Percentiles rank a stretch among this genome's conserved stretches.
Conservation (phyloP, 2,888 invertebrate species). For the Acanthosoma haemorrhoidale region DNA sequence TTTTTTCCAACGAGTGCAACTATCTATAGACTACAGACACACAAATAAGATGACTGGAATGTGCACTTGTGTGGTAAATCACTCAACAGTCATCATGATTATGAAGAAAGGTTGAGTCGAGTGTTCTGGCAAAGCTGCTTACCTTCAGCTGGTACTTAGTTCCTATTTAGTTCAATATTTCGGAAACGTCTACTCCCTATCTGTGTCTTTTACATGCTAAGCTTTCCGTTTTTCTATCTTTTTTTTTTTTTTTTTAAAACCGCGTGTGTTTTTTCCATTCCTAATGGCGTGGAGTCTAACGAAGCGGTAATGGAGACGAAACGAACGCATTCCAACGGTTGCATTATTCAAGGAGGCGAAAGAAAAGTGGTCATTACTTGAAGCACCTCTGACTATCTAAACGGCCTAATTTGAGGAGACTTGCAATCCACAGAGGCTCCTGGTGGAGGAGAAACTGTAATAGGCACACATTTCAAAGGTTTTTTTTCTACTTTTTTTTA, state of each 20-base stretch:
- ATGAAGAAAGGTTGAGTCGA: too few relatives aligned
- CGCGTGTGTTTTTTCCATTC: not conserved
- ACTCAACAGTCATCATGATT: too few relatives aligned
- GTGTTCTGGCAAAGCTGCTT: too few relatives aligned
- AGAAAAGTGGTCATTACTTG: constrained; percentile 3
- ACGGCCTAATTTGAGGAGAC: not conserved
- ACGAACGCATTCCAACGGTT: not conserved
- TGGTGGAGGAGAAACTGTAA: not conserved
- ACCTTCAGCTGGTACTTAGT: too few relatives aligned
- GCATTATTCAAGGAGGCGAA: not conserved
- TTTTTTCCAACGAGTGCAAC: too few relatives aligned
- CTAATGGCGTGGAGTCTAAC: not conserved
- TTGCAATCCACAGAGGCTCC: not conserved
- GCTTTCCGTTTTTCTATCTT: too few relatives aligned
- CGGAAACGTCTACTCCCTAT: not conserved
- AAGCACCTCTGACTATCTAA: constrained; percentile 10
- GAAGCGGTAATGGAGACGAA: constrained; percentile 10
- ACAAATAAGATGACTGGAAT: too few relatives aligned
- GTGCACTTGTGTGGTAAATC: too few relatives aligned
- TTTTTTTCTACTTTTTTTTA: not conserved
- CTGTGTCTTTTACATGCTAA: not conserved
- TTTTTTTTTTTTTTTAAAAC: not conserved
- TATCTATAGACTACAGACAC: too few relatives aligned
- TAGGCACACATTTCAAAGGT: not conserved
- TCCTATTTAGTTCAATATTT: too few relatives aligned